A percentile compares a stretch with the other conserved stretches of the same genome.
phyloP scores from a whole-genome alignment of 2,113 vertebrate species.

The Calidris pugnax region DNA sequence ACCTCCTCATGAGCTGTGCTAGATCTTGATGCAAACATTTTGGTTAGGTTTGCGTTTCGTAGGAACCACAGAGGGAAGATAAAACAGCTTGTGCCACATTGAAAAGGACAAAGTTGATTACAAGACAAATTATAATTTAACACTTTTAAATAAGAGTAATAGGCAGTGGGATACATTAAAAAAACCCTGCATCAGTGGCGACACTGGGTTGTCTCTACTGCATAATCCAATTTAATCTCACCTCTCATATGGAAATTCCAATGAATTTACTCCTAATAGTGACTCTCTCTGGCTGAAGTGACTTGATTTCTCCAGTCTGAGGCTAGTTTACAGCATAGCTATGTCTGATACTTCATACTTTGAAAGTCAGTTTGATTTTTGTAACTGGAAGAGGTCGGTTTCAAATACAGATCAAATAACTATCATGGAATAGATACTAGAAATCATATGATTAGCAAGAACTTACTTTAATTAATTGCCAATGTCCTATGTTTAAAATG shows the following conservation, averaged over 20 bases:
- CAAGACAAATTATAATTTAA: not conserved
- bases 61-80: not conserved
- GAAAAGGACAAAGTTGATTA: not conserved
- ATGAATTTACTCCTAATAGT: not conserved
- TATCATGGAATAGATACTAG: not conserved
- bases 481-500: not conserved
- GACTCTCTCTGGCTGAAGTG: not conserved
- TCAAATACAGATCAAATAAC: constrained; percentile 21
- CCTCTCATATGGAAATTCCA: not conserved
- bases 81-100: not conserved
- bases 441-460: not conserved
- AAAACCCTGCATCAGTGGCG: not conserved
- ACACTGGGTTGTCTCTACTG: not conserved
- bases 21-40: not conserved
- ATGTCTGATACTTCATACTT: not conserved
- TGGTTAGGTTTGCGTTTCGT: not conserved
- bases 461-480: not conserved
- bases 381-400: not conserved
- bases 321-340: not conserved
- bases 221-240: not conserved
- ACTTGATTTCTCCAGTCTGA: not conserved
- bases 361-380: constrained; percentile 26
- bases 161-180: not conserved
- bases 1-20: not conserved
- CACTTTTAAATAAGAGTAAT: not conserved